A percentile compares a stretch with the other conserved stretches of the same genome.
Conservation (phyloP, 2,113 vertebrate species). For the Crocuta crocuta region DNA sequence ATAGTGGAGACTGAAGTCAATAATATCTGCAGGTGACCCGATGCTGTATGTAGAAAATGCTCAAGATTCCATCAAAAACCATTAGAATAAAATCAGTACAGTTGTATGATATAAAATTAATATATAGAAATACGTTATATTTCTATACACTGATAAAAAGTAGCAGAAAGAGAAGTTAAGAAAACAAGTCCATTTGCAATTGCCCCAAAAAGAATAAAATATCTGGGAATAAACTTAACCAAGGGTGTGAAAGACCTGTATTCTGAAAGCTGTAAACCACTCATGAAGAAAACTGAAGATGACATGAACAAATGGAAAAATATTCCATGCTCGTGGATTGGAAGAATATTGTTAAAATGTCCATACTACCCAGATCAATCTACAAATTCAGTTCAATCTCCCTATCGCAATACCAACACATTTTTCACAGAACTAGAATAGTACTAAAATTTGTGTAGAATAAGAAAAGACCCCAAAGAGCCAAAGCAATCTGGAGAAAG, state of each 20-base stretch:
- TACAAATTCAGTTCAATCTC: background rate
- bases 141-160: background rate
- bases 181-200: background rate
- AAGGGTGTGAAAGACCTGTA: background rate
- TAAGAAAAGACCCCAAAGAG: background rate
- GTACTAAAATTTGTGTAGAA: background rate
- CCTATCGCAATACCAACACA: background rate
- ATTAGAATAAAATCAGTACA: background rate
- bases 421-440: background rate
- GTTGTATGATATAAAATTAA: background rate
- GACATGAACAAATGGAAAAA: background rate
- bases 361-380: background rate
- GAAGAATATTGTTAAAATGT: background rate
- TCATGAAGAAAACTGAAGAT: background rate
- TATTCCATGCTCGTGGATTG: background rate
- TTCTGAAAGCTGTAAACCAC: background rate
- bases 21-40: background rate
- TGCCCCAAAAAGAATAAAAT: background rate
- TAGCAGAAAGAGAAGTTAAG: background rate
- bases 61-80: background rate
- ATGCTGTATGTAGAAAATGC: background rate
- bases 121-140: background rate
- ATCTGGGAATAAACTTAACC: background rate
- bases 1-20: background rate
- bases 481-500: background rate